A percentile compares a stretch with the other conserved stretches of the same genome.
These are phyloP conservation scores for Paralichthys olivaceus DNA, from an alignment of 2,113 vertebrate species.

Conservation along the genomic window DNA sequence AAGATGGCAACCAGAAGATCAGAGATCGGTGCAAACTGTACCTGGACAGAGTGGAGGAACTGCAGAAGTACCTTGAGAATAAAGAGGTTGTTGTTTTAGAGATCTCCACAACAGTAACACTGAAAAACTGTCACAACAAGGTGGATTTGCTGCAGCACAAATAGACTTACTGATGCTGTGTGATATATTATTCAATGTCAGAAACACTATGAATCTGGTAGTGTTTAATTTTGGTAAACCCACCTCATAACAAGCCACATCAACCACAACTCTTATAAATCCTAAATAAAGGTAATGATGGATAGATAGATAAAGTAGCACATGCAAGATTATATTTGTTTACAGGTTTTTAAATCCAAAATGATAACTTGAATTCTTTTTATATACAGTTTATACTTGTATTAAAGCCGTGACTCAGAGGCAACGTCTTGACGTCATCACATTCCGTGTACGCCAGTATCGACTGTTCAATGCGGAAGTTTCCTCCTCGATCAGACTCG, in stretches of 20 bases:
- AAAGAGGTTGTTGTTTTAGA: conserved; percentile 76
- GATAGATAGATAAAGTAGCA: too few relatives aligned
- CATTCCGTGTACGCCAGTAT: conserved; percentile 68
- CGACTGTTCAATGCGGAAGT: conserved; percentile 83
- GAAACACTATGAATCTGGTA: too few relatives aligned
- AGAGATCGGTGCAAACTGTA: conserved; percentile 84
- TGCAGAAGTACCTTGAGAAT: conserved; percentile 76
- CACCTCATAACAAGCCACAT: neutral
- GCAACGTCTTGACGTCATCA: conserved; percentile 74
- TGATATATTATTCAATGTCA: neutral
- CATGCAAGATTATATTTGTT: too few relatives aligned
- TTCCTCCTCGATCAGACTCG: conserved; percentile 52
- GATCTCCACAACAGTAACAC: conserved; percentile 1
- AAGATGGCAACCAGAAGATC: conserved; percentile 86
- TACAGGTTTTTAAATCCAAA: too few relatives aligned
- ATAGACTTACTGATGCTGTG: neutral
- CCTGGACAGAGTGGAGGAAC: conserved; percentile 84
- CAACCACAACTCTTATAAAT: neutral
- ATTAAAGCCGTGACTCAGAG: neutral
- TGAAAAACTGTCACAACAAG: neutral
- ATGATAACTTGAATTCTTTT: too few relatives aligned
- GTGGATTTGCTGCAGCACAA: neutral
- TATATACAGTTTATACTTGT: neutral
- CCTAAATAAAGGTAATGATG: neutral
- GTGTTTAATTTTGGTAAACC: neutral